These are phyloP conservation scores for Epinotia bilunana DNA, from an alignment of 2,888 invertebrate species.

Conservation along the genomic window DNA sequence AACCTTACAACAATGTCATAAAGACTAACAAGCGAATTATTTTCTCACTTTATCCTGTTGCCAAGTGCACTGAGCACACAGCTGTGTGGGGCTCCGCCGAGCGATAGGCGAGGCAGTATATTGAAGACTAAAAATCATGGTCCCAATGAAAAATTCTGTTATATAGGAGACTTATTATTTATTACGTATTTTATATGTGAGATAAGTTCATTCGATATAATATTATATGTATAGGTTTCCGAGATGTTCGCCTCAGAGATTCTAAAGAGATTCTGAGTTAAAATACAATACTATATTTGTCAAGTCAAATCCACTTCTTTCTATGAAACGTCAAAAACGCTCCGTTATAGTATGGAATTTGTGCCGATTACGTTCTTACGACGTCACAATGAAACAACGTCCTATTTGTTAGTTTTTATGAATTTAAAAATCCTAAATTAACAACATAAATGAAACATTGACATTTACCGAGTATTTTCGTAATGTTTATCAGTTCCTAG, in stretches of 20 bases:
- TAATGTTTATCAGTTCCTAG: too few species aligned
- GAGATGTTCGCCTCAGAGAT: slow-evolving; percentile 15
- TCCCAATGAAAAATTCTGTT: background rate
- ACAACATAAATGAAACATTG: too few species aligned
- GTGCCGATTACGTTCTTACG: too few species aligned
- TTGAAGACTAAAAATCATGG: background rate
- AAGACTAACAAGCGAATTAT: background rate
- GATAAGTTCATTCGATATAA: background rate
- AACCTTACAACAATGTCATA: background rate
- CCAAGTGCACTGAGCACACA: background rate
- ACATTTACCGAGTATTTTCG: too few species aligned
- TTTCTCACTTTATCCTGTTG: background rate
- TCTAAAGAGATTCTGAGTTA: slow-evolving; percentile 3
- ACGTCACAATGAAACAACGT: too few species aligned
- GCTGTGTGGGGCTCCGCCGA: background rate
- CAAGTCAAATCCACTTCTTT: too few species aligned
- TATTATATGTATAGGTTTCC: background rate
- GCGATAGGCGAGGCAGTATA: background rate
- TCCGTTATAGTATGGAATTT: too few species aligned
- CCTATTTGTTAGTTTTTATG: too few species aligned
- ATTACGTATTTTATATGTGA: background rate
- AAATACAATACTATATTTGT: background rate
- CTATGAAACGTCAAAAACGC: too few species aligned
- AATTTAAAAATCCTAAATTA: too few species aligned
- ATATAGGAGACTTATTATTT: background rate